phyloP scores from a whole-genome alignment of 1,140 invertebrate species.

The Portunus trituberculatus region DNA sequence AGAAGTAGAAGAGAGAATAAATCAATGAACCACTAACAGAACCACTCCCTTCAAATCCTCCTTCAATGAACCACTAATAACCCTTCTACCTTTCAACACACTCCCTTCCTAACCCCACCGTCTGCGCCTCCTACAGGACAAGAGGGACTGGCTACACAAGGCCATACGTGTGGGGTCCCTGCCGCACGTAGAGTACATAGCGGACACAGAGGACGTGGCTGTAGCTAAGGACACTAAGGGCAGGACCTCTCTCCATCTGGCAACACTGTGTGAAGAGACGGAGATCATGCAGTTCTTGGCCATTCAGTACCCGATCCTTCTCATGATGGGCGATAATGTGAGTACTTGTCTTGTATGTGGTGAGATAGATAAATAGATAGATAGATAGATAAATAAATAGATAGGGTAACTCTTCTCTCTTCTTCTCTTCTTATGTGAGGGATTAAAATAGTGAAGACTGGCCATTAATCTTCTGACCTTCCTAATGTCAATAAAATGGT shows the following conservation, averaged over 20 bases:
- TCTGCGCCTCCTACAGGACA: slow-evolving; percentile 82
- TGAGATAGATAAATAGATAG: too few species aligned
- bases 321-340: slow-evolving; percentile 87
- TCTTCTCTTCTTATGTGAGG: too few species aligned
- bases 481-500: too few species aligned
- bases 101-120: neutral
- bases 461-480: too few species aligned
- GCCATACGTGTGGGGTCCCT: slow-evolving; percentile 87
- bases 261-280: slow-evolving; percentile 89
- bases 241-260: slow-evolving; percentile 89
- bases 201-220: slow-evolving; percentile 84
- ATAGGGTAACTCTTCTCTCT: too few species aligned
- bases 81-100: neutral
- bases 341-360: too few species aligned
- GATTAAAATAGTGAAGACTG: too few species aligned
- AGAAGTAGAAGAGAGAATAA: too few species aligned
- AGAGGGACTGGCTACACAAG: slow-evolving; percentile 88
- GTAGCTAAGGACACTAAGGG: slow-evolving; percentile 87
- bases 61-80: too few species aligned
- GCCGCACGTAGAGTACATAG: slow-evolving; percentile 83
- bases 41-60: neutral
- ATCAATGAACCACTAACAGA: too few species aligned
- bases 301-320: slow-evolving; percentile 86
- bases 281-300: slow-evolving; percentile 88
- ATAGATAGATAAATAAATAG: too few species aligned